Evolutionary conservation across 2,888 invertebrate species (phyloP).

Genomic region (Thymelicus lineola): DNA sequence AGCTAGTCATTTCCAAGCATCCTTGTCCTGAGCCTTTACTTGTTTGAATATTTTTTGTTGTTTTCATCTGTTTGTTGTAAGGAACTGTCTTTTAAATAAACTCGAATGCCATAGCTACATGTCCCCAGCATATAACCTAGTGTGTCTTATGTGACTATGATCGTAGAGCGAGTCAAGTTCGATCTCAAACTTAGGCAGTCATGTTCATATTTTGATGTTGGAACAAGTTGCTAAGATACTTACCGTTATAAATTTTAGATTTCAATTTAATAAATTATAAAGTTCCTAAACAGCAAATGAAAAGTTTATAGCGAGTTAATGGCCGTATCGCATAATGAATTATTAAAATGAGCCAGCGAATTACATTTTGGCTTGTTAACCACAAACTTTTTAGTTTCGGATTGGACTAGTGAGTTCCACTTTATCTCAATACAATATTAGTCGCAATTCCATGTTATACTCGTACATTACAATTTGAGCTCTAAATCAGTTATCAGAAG

Average conservation of each 20-base stretch:
- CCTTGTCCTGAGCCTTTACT: no score
- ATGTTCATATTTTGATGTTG: neutral
- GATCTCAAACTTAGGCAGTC: no score
- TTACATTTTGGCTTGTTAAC: slow-evolving; percentile 12
- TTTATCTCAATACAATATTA: slow-evolving; percentile 25
- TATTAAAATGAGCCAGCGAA: slow-evolving; percentile 22
- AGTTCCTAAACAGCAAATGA: neutral
- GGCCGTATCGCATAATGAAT: slow-evolving; percentile 14
- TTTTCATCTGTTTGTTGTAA: no score
- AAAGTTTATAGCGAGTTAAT: slow-evolving; percentile 14
- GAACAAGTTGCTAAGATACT: neutral
- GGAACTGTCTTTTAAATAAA: no score
- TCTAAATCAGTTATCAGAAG: slow-evolving; percentile 26
- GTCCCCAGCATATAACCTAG: no score
- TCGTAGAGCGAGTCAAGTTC: no score
- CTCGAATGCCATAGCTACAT: no score
- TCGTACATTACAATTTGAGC: slow-evolving; percentile 37
- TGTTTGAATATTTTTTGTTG: no score
- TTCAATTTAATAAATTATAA: neutral
- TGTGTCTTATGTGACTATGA: no score
- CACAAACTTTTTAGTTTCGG: slow-evolving; percentile 12
- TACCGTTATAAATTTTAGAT: neutral
- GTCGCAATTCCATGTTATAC: neutral
- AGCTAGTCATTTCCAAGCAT: no score
- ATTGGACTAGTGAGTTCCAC: slow-evolving; percentile 1